Conservation (phyloP, 2,888 invertebrate species). For the Tipula confusa region DNA sequence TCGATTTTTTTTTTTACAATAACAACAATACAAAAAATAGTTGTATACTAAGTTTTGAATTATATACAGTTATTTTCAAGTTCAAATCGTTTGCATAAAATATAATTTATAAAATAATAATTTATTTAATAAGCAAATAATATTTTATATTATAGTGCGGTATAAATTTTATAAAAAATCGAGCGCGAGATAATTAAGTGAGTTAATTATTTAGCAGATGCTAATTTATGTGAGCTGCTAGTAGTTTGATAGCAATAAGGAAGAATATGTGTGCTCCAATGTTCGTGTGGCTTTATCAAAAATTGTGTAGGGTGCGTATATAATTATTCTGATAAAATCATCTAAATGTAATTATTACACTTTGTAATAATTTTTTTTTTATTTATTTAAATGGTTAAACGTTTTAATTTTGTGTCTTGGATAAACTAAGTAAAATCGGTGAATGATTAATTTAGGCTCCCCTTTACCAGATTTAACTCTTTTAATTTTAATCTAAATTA, state of each 20-base stretch:
- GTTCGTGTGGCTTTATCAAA: background rate
- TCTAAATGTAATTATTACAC: no score
- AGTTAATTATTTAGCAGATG: background rate
- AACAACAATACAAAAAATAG: no score
- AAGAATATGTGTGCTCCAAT: background rate
- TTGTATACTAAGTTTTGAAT: background rate
- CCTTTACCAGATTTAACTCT: no score
- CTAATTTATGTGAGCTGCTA: background rate
- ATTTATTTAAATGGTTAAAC: no score
- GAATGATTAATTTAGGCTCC: no score
- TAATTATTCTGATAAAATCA: no score
- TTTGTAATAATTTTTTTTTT: no score
- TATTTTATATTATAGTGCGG: background rate
- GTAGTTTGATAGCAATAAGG: background rate
- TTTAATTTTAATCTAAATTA: no score
- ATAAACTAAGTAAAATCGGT: no score
- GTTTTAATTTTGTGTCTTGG: no score
- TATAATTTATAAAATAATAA: background rate
- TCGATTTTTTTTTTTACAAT: background rate
- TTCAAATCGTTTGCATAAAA: background rate
- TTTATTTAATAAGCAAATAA: background rate
- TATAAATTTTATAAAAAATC: background rate
- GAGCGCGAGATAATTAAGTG: background rate
- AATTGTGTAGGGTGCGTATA: background rate
- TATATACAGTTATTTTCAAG: background rate